A percentile compares a stretch with the other conserved stretches of the same genome.
phyloP scores from a whole-genome alignment of 2,797 vertebrate species.

The Helicolenus hilgendorfi region DNA sequence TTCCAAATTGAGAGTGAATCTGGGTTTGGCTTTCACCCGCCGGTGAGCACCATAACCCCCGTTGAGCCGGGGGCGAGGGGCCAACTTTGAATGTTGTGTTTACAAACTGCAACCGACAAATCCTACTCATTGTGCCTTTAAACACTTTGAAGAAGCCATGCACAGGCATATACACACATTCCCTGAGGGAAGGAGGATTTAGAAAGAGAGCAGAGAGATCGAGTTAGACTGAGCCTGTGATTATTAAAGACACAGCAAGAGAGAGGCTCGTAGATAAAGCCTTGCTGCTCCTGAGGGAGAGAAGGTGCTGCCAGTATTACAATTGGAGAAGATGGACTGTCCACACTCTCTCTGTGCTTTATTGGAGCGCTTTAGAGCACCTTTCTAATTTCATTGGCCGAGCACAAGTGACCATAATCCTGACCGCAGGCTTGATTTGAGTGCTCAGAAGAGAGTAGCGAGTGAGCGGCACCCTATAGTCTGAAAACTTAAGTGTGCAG shows the following conservation, averaged over 20 bases:
- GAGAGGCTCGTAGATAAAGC: conserved; percentile 29
- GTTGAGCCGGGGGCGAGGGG: no score
- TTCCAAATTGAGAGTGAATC: no score
- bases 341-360: conserved; percentile 65
- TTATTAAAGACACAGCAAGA: conserved; percentile 33
- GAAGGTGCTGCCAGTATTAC: conserved; percentile 54
- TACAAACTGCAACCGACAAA: background rate
- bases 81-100: no score
- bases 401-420: conserved; percentile 86
- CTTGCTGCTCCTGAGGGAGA: conserved; percentile 38
- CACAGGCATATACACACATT: background rate
- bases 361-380: conserved; percentile 80
- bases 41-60: no score
- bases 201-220: background rate
- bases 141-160: background rate
- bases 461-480: conserved; percentile 78
- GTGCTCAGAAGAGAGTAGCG: conserved; percentile 85
- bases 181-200: background rate
- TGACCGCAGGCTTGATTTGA: conserved; percentile 89
- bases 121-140: background rate
- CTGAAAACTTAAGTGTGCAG: conserved; percentile 62
- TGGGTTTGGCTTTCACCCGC: no score
- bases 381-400: conserved; percentile 86
- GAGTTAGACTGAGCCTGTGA: background rate
- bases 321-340: conserved; percentile 76